Conservation (phyloP, 2,888 invertebrate species). For the Drosophila nr. medialis region DNA sequence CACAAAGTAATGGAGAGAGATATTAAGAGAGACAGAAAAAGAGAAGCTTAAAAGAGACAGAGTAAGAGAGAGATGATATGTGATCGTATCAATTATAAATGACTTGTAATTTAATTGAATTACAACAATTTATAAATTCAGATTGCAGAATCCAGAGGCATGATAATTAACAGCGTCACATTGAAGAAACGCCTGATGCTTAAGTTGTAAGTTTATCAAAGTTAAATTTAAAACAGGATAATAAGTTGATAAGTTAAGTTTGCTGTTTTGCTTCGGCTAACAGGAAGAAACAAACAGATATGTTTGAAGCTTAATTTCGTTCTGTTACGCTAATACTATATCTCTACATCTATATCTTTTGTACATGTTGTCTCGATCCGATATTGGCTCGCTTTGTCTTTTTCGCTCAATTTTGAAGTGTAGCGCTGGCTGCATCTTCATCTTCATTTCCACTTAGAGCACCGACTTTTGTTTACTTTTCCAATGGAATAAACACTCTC, state of each 20-base stretch:
- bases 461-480: conserved; percentile 33
- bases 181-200: neutral
- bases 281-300: neutral
- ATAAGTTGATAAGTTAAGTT: neutral
- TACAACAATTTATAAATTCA: neutral
- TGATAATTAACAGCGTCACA: neutral
- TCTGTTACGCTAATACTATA: neutral
- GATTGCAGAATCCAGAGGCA: neutral
- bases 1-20: neutral
- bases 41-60: neutral
- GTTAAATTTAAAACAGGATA: neutral
- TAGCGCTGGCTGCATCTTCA: neutral
- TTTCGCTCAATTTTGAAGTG: conserved; percentile 7
- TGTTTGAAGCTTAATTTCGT: neutral
- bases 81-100: conserved; percentile 7
- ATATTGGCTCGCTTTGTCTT: neutral
- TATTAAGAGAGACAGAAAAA: neutral
- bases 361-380: neutral
- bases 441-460: neutral
- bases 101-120: neutral
- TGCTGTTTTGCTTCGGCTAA: neutral
- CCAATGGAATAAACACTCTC: conserved; percentile 35
- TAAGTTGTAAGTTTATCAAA: neutral
- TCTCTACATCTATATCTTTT: neutral
- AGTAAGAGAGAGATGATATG: neutral